These are phyloP conservation scores for Vireo altiloquus DNA, from an alignment of 2,113 vertebrate species.

Conservation along the genomic window DNA sequence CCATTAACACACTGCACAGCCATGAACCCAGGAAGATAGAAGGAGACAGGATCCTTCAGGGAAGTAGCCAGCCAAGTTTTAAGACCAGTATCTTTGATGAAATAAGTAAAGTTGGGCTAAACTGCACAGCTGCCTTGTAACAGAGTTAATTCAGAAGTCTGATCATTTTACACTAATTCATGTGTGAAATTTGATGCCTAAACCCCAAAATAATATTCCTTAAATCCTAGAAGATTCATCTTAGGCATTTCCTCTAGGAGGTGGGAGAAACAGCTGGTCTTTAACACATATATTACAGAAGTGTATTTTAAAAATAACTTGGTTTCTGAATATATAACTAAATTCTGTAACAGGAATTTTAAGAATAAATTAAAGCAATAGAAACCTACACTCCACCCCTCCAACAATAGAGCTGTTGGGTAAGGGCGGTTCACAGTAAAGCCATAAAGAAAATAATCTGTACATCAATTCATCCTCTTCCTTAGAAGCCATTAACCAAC, in stretches of 20 bases:
- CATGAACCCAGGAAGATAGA: background rate
- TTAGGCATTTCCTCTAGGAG: background rate
- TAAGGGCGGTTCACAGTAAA: background rate
- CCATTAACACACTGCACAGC: background rate
- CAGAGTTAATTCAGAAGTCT: background rate
- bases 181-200: background rate
- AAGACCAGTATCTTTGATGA: background rate
- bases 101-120: background rate
- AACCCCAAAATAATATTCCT: background rate
- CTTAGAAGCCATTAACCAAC: background rate
- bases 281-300: background rate
- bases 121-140: background rate
- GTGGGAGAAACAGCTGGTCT: background rate
- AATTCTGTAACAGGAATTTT: background rate
- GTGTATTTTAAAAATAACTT: background rate
- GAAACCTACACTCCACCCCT: background rate
- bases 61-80: background rate
- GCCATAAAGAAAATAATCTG: background rate
- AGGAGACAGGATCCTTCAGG: background rate
- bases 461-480: background rate
- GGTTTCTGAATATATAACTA: background rate
- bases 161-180: background rate
- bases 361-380: background rate
- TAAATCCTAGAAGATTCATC: background rate
- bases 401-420: background rate